Percentiles rank a stretch among this genome's conserved stretches.
phyloP scores from a whole-genome alignment of 2,797 vertebrate species.

The Arctocebus calabarensis region DNA sequence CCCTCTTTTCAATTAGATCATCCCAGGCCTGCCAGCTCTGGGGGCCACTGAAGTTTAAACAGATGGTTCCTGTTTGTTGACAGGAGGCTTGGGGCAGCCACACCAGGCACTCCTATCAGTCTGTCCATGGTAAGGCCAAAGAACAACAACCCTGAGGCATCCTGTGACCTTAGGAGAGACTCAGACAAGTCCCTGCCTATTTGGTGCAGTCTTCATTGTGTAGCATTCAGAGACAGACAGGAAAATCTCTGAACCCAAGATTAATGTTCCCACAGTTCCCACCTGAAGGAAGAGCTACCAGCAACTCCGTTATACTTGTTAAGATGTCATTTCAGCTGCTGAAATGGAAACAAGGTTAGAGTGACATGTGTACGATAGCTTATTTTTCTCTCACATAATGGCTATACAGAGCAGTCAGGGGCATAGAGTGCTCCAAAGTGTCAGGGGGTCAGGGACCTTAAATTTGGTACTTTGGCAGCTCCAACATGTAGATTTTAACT shows the following conservation, averaged over 20 bases:
- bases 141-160: not conserved
- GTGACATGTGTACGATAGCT: not conserved
- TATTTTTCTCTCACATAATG: not conserved
- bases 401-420: not conserved
- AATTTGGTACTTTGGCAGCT: not conserved
- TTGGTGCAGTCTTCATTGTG: not conserved
- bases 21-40: conserved; percentile 42
- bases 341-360: not conserved
- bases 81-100: not conserved
- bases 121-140: not conserved
- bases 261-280: not conserved
- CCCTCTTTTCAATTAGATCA: conserved; percentile 72
- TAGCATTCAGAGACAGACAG: not conserved
- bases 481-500: not conserved
- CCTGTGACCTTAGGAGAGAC: not conserved
- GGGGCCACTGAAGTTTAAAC: conserved; percentile 11
- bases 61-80: conserved; percentile 21
- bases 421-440: rapidly evolving
- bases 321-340: not conserved
- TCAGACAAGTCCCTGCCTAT: not conserved
- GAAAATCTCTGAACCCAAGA: not conserved
- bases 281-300: conserved; percentile 49
- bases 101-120: not conserved
- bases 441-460: not conserved
- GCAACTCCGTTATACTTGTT: not conserved